Conservation (phyloP, 2,113 vertebrate genomes). For the Phyllopteryx taeniolatus region DNA sequence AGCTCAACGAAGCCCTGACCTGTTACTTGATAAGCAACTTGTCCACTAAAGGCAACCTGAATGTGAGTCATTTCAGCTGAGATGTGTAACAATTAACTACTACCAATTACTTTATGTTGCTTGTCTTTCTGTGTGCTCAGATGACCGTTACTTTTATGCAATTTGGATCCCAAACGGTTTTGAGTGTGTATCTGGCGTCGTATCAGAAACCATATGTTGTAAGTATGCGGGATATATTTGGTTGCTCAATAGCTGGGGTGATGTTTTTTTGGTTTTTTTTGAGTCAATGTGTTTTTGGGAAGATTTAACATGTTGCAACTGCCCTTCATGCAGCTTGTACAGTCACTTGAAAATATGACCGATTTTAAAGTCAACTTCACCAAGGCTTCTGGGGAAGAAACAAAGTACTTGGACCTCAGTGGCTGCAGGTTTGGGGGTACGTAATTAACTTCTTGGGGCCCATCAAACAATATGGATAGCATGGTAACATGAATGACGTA, state of each 20-base stretch:
- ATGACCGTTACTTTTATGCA: not conserved
- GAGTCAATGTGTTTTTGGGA: not conserved
- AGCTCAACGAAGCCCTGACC: not conserved
- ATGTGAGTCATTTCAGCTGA: not conserved
- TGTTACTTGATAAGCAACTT: not conserved
- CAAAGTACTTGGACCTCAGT: not conserved
- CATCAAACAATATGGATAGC: no score
- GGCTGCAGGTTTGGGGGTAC: not conserved
- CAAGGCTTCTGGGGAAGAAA: not conserved
- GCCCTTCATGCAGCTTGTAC: not conserved
- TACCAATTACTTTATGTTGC: not conserved
- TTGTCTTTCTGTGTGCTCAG: not conserved
- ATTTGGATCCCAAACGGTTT: conserved; percentile 1
- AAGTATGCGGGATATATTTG: not conserved
- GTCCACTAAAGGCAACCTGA: not conserved
- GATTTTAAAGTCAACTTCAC: no score
- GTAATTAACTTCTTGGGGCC: not conserved
- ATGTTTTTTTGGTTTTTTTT: no score
- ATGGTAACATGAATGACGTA: not conserved
- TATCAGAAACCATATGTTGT: not conserved
- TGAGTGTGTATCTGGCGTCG: not conserved
- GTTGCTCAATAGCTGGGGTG: not conserved
- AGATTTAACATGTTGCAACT: not conserved
- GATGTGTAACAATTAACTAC: not conserved
- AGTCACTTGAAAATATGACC: not conserved